These are phyloP conservation scores for Ormyrus labotus DNA, from an alignment of 2,888 invertebrate species.

Conservation along the genomic window DNA sequence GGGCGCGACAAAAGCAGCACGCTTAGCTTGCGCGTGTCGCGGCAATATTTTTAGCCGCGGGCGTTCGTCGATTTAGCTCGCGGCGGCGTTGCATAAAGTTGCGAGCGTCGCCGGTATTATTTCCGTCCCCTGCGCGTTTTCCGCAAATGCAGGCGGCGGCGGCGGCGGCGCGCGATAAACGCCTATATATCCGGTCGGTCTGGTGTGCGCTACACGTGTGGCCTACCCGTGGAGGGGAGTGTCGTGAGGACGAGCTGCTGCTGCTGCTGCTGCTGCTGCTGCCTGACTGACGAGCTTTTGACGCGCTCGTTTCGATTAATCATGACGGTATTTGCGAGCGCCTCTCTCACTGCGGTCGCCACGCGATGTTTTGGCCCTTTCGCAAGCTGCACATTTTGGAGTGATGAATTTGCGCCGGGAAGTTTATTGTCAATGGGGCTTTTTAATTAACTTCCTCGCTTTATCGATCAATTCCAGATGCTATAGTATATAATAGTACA, in stretches of 20 bases:
- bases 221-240: no score
- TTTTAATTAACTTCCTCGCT: no score
- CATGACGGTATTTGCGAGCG: not conserved
- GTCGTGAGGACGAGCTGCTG: no score
- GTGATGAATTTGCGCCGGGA: no score
- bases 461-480: no score
- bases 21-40: not conserved
- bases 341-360: no score
- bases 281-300: constrained; percentile 36
- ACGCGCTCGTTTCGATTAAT: constrained; percentile 38
- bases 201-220: not conserved
- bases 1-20: no score
- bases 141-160: not conserved
- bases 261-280: no score
- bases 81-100: constrained; percentile 38
- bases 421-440: no score
- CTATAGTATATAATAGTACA: no score
- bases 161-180: not conserved
- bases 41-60: not conserved
- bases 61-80: not conserved
- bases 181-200: not conserved
- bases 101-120: constrained; percentile 44
- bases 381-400: no score
- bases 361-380: no score
- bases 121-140: constrained; percentile 38